phyloP scores from a whole-genome alignment of 2,888 invertebrate species.

The Notodonta dromedarius region DNA sequence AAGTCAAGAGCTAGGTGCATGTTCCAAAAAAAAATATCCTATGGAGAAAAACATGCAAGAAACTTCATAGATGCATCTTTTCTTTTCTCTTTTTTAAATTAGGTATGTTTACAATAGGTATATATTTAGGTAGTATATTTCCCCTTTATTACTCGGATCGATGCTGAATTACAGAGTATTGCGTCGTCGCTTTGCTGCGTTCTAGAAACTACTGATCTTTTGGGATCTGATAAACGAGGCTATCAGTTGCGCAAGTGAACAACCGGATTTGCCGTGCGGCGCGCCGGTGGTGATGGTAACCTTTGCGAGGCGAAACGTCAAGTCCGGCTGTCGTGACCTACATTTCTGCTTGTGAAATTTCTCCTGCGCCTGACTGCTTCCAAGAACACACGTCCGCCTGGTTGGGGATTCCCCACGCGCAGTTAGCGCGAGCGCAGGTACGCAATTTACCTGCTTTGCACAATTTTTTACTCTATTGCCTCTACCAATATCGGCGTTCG shows the following conservation, averaged over 20 bases:
- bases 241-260: constrained; percentile 73
- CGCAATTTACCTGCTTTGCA: constrained; percentile 43
- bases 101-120: too few species aligned
- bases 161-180: constrained; percentile 19
- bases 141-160: neutral
- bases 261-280: constrained; percentile 70
- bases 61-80: too few species aligned
- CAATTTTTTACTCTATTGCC: constrained; percentile 22
- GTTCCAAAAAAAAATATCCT: too few species aligned
- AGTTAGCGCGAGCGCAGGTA: constrained; percentile 20
- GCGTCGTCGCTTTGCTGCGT: constrained; percentile 30
- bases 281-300: constrained; percentile 67
- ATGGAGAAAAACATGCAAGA: too few species aligned
- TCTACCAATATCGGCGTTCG: constrained; percentile 3
- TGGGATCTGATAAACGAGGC: constrained; percentile 74
- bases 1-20: too few species aligned
- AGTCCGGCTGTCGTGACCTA: constrained; percentile 83
- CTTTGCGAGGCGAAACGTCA: constrained; percentile 79
- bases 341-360: constrained; percentile 80
- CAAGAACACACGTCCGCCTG: constrained; percentile 66
- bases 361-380: constrained; percentile 72
- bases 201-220: constrained; percentile 70
- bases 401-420: constrained; percentile 70
- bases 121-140: too few species aligned
- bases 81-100: too few species aligned